Evolutionary conservation across 2,113 vertebrate species (phyloP), one percentile per base, ranked within the genome.

Genomic region (Baryphthengus martii): DNA sequence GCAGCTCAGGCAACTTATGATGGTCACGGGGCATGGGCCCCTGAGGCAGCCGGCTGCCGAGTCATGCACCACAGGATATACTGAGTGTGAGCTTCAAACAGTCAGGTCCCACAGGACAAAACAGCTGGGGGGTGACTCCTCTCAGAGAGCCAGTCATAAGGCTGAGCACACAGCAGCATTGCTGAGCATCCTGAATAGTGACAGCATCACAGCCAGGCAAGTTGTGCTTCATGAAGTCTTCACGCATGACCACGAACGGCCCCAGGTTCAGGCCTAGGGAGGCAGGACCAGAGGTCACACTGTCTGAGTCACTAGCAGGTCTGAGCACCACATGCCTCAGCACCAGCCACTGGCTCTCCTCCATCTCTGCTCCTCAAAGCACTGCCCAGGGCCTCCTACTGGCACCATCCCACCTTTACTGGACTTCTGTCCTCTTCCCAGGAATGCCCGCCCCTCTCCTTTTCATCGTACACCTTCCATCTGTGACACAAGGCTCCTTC

Each of bases 171-270:
- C 76, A 26, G 59, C 58, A 77, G 67, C 75, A 63, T 49, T 3
- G 72, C 79, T 21, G 66, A 72, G 56, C 52, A 52, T 33, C 66
- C 7, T 0, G 47, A 35, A 56, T 7, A 17, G 53, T 7, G 61
- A 42, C 58, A 5, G 40, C 67, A 45, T 35, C 77, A 71, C 2
- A 10, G 61, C 11, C 50, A 45, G 77, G 61, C 29, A 10, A 39
- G 28, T 39, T 21, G 31, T 1, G 14, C 74, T 45, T 37, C 83
- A 66, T 0, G 5, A 25, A 49, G 31, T 37, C 26, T 61, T 49
- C 3, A 0, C 7, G 39, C 16, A 1, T 66, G 89, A 89, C 50
- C 3, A 0, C 3, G 5, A 50, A 63, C 10, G 37, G 76, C 81
- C n/a, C 24, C 61, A 13, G 82, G 75, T 23, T 45, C 50, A 55